Percentiles rank a stretch among this genome's conserved stretches.
These are phyloP conservation scores for Lacanobia wlatinum DNA, from an alignment of 2,888 invertebrate species.

Conservation along the genomic window DNA sequence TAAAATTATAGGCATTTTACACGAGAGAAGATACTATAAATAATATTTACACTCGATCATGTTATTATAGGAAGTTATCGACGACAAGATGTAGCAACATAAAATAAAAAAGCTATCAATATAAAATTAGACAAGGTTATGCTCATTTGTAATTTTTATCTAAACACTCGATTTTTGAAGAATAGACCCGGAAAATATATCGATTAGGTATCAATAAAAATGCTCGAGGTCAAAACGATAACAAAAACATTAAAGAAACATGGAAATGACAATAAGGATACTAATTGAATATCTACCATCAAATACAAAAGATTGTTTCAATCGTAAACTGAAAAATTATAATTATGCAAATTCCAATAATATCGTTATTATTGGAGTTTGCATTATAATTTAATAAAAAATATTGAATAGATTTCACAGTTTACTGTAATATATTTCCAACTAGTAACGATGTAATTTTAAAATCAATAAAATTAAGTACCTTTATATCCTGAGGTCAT, in stretches of 20 bases:
- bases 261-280: background rate
- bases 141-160: conserved; percentile 2
- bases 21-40: background rate
- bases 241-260: conserved; percentile 4
- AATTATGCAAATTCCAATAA: background rate
- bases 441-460: background rate
- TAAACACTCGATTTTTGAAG: conserved; percentile 24
- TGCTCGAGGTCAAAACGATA: background rate
- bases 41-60: background rate
- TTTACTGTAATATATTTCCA: background rate
- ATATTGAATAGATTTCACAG: background rate
- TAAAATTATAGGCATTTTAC: background rate
- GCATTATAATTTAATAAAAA: conserved; percentile 14
- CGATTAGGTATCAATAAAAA: conserved; percentile 10
- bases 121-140: conserved; percentile 10
- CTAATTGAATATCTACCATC: background rate
- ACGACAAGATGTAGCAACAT: conserved; percentile 3
- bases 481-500: background rate
- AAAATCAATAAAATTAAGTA: background rate
- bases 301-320: background rate
- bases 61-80: conserved; percentile 5
- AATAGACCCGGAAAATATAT: conserved; percentile 26
- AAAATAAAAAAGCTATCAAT: conserved; percentile 30
- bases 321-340: background rate
- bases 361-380: conserved; percentile 1